Percentiles rank a stretch among this genome's conserved stretches.
Evolutionary conservation across 30 jellyfish, hydroid and myxozoan species (phyloP).

Genomic region (Cassiopea andromeda): DNA sequence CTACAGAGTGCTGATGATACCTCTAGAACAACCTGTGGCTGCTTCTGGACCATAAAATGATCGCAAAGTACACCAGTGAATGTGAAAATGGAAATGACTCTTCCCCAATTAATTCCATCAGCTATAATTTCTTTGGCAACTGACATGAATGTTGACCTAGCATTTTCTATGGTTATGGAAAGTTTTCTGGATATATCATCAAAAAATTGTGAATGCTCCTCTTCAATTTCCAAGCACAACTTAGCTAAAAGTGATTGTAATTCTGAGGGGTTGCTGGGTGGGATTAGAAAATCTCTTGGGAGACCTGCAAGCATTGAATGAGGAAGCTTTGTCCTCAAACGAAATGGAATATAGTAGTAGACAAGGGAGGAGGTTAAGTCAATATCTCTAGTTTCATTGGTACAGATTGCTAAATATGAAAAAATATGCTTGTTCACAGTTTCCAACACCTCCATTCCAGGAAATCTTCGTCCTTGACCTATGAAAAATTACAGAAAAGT

Average conservation of each 20-base stretch:
- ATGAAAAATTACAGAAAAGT: background rate
- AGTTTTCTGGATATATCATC: constrained; percentile 58
- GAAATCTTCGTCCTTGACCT: constrained; percentile 75
- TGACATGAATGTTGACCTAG: constrained; percentile 46
- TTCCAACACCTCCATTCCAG: constrained; percentile 38
- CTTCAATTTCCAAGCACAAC: constrained; percentile 76
- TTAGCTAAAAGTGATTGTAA: constrained; percentile 58
- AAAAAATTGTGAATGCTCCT: constrained; percentile 53
- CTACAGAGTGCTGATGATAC: constrained; percentile 47
- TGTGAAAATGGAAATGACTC: constrained; percentile 65
- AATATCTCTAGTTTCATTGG: background rate
- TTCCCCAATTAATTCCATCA: constrained; percentile 86
- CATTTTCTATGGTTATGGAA: constrained; percentile 24
- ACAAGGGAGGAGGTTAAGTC: constrained; percentile 50
- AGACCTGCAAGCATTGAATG: constrained; percentile 77
- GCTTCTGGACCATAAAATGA: constrained; percentile 46
- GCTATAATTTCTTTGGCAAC: constrained; percentile 61
- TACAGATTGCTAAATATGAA: constrained; percentile 24
- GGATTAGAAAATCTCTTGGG: constrained; percentile 74
- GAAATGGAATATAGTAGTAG: constrained; percentile 69
- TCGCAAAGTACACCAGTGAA: constrained; percentile 73
- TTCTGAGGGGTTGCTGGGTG: constrained; percentile 70
- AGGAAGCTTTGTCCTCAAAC: constrained; percentile 60
- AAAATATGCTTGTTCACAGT: constrained; percentile 33
- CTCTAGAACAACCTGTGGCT: constrained; percentile 62